phyloP scores from a whole-genome alignment of 1,140 invertebrate species.

The Choristoneura fumiferana region DNA sequence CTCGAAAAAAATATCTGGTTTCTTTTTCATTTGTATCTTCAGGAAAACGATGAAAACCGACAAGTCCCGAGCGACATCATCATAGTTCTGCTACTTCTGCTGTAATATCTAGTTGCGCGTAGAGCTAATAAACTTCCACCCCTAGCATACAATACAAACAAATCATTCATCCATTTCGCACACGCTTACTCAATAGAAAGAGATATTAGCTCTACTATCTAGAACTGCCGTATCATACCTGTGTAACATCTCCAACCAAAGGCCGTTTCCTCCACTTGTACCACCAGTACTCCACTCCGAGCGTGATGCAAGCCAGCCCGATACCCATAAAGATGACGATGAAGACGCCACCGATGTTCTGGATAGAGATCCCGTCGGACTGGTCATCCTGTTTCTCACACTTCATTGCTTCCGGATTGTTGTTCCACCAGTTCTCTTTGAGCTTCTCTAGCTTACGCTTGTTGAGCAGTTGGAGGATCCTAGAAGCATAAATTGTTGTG shows the following conservation, averaged over 20 bases:
- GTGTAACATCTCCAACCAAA: slow-evolving; percentile 79
- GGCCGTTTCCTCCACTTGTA: slow-evolving; percentile 86
- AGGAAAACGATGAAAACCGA: no score
- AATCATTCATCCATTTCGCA: no score
- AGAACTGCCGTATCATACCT: slow-evolving; percentile 44
- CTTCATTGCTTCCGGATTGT: slow-evolving; percentile 86
- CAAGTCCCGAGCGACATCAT: no score
- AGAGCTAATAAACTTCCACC: no score
- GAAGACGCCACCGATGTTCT: slow-evolving; percentile 98
- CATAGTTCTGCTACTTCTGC: no score
- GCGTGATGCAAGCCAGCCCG: slow-evolving; percentile 91
- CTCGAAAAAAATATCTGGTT: no score
- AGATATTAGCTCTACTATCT: no score
- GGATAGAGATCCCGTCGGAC: slow-evolving; percentile 97
- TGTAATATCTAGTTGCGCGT: no score
- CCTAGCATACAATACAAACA: no score
- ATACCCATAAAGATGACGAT: slow-evolving; percentile 97
- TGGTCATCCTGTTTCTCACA: slow-evolving; percentile 95
- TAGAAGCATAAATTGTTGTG: no score
- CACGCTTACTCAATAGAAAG: no score
- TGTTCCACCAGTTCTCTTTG: slow-evolving; percentile 97
- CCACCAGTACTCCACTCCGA: slow-evolving; percentile 97
- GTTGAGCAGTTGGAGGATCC: slow-evolving; percentile 95
- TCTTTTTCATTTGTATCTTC: no score
- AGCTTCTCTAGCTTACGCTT: slow-evolving; percentile 94